These are phyloP conservation scores for Tetramorium bicarinatum DNA, from an alignment of 2,888 invertebrate genomes.

Conservation along the genomic window DNA sequence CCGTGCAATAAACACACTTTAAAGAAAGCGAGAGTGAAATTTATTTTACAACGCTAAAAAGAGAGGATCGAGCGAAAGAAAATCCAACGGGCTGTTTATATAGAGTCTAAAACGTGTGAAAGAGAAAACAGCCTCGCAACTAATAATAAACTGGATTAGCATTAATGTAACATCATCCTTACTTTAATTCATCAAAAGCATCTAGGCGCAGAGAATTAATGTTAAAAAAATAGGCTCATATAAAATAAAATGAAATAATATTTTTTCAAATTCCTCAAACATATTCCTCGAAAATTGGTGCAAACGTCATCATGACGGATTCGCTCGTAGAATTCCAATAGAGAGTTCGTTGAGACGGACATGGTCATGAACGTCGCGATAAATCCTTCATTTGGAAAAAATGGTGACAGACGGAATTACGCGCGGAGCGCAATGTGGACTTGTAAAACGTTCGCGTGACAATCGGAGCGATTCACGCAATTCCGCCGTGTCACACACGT, in stretches of 20 bases:
- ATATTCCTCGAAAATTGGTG: neutral
- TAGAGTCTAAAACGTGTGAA: neutral
- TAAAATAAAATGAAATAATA: neutral
- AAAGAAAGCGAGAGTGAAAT: constrained; percentile 27
- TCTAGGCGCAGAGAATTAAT: neutral
- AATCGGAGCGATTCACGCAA: neutral
- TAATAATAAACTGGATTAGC: constrained; percentile 4
- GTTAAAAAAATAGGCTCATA: neutral
- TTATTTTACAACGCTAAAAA: constrained; percentile 17
- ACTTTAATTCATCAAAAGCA: neutral
- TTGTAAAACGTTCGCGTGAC: neutral
- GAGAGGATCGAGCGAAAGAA: neutral
- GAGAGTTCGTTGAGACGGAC: neutral
- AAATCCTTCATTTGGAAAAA: neutral
- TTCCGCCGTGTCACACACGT: neutral
- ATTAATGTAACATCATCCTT: neutral
- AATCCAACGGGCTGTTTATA: constrained; percentile 8
- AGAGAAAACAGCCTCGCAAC: neutral
- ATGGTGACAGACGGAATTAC: constrained; percentile 2
- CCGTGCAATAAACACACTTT: constrained; percentile 57
- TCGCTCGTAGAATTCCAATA: neutral
- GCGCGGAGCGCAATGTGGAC: neutral
- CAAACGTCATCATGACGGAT: neutral
- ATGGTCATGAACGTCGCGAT: neutral
- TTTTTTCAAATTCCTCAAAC: neutral